Percentiles rank a stretch among this genome's conserved stretches.
Evolutionary conservation across 2,113 vertebrate species (phyloP).

Genomic region (Hyla sarda): DNA sequence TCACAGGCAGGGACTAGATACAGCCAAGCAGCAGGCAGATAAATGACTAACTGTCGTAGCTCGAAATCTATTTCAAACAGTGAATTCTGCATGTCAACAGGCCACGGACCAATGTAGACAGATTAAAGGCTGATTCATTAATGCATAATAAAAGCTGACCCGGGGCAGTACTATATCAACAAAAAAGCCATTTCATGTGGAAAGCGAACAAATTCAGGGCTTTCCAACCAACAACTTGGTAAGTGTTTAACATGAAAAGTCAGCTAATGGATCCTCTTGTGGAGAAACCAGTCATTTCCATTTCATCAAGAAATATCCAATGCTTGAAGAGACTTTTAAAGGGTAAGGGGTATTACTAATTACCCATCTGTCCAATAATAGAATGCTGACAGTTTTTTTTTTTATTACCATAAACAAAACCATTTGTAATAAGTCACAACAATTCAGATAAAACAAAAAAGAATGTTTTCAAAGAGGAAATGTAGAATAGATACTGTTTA

Average conservation of each 20-base stretch:
- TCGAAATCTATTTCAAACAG: neutral
- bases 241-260: slow-evolving; percentile 19
- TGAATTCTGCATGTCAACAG: slow-evolving; percentile 28
- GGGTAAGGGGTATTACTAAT: neutral
- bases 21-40: neutral
- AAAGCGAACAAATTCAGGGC: neutral
- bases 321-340: neutral
- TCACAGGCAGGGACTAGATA: neutral
- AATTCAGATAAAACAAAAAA: neutral
- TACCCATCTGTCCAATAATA: neutral
- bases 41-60: neutral
- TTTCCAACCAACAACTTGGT: neutral
- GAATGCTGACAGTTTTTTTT: neutral
- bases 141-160: slow-evolving; percentile 40
- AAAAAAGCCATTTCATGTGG: slow-evolving; percentile 12
- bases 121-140: slow-evolving; percentile 26
- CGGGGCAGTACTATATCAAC: neutral
- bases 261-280: slow-evolving; percentile 27
- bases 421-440: neutral
- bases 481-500: neutral
- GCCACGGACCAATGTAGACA: slow-evolving; percentile 13
- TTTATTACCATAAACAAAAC: no score
- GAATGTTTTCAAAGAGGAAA: neutral
- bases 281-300: slow-evolving; percentile 1
- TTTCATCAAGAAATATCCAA: neutral